Base-by-base conservation (phyloP, 2,113 vertebrate species). In the Xenopus borealis region DNA sequence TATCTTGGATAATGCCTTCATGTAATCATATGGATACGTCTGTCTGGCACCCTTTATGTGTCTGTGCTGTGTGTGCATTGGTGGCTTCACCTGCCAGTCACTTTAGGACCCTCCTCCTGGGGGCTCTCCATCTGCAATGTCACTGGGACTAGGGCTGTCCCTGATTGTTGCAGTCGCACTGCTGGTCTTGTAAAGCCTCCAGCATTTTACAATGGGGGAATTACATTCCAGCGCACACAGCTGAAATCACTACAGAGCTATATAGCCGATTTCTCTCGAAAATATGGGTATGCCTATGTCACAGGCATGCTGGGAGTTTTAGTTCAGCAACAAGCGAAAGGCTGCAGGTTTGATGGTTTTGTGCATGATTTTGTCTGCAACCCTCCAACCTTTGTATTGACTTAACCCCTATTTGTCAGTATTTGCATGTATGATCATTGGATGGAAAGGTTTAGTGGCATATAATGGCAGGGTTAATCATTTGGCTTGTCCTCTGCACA, bases 121-220 rank as follows among this genome's bases (percentile, higher is more conserved):
- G 74, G 23, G 67, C 74, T 64, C 47, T 77, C 74, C 74, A 64
- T 40, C 46, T 62, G 47, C 58, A 53, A 66, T 75, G 74, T 77
- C 66, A 75, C 46, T n/a, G 30, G 72, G 55, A n/a, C 65, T 75
- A 68, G 55, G 73, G 73, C 20, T 75, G 73, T 75, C 66, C 66
- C 66, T 64, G n/a, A 57, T 55, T 40, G 59, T 67, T 70, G 74
- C 74, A 77, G 74, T 69, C 33, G 50, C 59, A 45, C 45, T 57
- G 59, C 45, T 69, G 16, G 2, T 55, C 44, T 52, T 62, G 30
- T 53, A 63, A 1, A 7, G 23, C n/a, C 14, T 55, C 33, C 19
- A 71, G 50, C 62, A 55, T 50, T 50, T 12, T 50, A 50, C 47
- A 50, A 7, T 40, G 33, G 33, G n/a, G 33, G 33, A 40, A 40